These are phyloP conservation scores for Drosophila vallismaia DNA, from an alignment of 2,888 invertebrate species.

Conservation along the genomic window DNA sequence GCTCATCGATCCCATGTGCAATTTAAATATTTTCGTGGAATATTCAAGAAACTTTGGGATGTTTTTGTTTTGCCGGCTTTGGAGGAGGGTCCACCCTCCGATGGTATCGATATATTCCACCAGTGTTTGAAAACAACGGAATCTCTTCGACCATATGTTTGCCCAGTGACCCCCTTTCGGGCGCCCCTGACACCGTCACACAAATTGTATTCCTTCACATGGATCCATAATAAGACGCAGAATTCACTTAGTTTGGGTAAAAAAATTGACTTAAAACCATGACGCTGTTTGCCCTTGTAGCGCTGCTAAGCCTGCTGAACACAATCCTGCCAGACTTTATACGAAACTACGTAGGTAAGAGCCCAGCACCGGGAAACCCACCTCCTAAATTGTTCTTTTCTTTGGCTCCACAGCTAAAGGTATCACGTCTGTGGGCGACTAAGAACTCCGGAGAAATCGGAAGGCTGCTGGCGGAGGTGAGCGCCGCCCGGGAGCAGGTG, in stretches of 20 bases:
- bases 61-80: conserved; percentile 60
- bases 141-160: neutral
- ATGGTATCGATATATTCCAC: neutral
- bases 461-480: conserved; percentile 51
- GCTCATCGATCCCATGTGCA: conserved; percentile 23
- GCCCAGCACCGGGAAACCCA: neutral
- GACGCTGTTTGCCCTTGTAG: conserved; percentile 56
- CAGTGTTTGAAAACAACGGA: neutral
- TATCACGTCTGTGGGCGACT: conserved; percentile 59
- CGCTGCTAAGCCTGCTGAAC: conserved; percentile 61
- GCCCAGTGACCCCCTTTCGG: neutral
- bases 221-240: neutral
- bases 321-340: conserved; percentile 67
- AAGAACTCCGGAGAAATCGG: conserved; percentile 1
- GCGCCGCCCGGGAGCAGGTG: conserved; percentile 64
- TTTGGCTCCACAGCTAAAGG: conserved; percentile 53
- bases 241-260: conserved; percentile 15
- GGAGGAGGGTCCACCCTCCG: neutral
- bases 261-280: conserved; percentile 49
- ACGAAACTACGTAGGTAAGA: conserved; percentile 59
- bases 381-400: neutral
- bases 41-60: conserved; percentile 61
- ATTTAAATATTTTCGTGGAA: conserved; percentile 14
- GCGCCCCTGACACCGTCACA: neutral
- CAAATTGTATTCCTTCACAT: conserved; percentile 23